Evolutionary conservation across 2,888 invertebrate genomes (phyloP), one percentile per base, ranked within the genome.

Genomic region (Nymphalis polychloros): DNA sequence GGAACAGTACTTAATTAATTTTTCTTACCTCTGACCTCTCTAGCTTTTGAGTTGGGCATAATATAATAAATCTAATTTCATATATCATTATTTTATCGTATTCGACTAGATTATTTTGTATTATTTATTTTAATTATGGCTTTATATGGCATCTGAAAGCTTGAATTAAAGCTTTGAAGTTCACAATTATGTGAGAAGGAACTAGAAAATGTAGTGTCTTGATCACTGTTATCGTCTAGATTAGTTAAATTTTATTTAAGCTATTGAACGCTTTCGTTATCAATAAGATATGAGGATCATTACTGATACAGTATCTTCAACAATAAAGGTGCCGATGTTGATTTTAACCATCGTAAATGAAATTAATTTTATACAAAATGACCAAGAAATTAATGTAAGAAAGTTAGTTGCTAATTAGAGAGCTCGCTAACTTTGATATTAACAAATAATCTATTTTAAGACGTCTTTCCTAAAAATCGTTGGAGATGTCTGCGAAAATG

Each of bases 401-500:
- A 13, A 13, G 13, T 41, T 2, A 41, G 13, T 52, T 48, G 8
- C 17, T 5, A 13, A 10, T 2, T 6, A 53, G 53, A 61, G 61
- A 67, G 61, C 48, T 55, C 17, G 55, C n/a, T 55, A 20, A 50
- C 4, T 41, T n/a, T 23, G 0, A 20, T 8, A 16, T 48, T 48
- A 20, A 16, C 5, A 31, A 41, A 13, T 41, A 31, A 35, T 10
- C 35, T 57, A 68, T 61, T 23, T 59, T 46, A 48, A 20, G 13
- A 46, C 47, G 62, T 69, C 55, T 50, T 72, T 72, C 35, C 66
- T 59, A 53, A 70, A 71, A 63, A 63, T 35, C 55, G 71, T n/a
- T 46, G 64, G 16, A 80, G 68, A 70, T 78, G 79, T 70, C 73
- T 83, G 47, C 73, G 72, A n/a, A 82, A 72, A 76, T 88, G 85